Evolutionary conservation across 2,113 vertebrate species (phyloP).

Genomic region (Nothoprocta perdicaria): DNA sequence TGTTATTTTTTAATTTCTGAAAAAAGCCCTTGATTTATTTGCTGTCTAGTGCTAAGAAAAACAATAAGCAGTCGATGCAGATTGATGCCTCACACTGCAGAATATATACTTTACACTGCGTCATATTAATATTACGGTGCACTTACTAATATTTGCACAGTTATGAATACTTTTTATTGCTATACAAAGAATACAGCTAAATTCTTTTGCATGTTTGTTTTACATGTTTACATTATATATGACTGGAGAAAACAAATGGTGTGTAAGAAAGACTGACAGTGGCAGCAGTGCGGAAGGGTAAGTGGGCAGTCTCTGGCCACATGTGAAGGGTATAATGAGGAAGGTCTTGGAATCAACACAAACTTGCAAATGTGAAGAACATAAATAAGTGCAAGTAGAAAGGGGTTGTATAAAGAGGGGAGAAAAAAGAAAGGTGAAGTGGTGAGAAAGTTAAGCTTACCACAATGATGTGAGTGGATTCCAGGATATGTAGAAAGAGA

Average conservation of each 20-base stretch:
- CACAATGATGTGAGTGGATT: not conserved
- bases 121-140: not conserved
- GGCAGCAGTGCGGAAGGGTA: not conserved
- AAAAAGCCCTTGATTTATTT: not conserved
- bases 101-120: not conserved
- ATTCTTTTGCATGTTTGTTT: not conserved
- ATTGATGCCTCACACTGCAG: fast-evolving
- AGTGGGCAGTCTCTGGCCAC: not conserved
- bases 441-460: not conserved
- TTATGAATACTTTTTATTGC: not conserved
- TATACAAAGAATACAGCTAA: not conserved
- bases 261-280: not conserved
- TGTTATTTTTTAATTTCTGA: not conserved
- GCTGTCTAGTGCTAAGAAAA: not conserved
- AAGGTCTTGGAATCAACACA: not conserved
- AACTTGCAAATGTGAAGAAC: not conserved
- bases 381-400: not conserved
- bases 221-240: not conserved
- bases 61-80: not conserved
- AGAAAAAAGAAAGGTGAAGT: no score
- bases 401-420: not conserved
- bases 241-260: not conserved
- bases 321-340: not conserved
- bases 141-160: not conserved
- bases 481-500: not conserved